A percentile compares a stretch with the other conserved stretches of the same genome.
These are phyloP conservation scores for Habrosyne pyritoides DNA, from an alignment of 2,888 invertebrate genomes.

Conservation along the genomic window DNA sequence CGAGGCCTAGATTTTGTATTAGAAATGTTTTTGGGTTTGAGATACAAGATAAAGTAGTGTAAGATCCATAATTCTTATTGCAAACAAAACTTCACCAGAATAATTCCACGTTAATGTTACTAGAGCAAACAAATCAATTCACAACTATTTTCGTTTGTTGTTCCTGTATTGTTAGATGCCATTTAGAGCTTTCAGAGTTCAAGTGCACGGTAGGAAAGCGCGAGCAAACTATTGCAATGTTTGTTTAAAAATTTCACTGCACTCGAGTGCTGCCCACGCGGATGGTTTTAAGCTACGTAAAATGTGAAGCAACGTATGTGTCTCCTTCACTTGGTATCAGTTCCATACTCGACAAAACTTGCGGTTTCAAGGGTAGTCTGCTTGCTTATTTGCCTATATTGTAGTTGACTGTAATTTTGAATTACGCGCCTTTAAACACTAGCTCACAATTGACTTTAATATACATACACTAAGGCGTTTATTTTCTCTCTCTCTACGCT, in stretches of 20 bases:
- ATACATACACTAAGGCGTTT: no score
- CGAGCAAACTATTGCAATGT: slow-evolving; percentile 32
- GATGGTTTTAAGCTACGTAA: no score
- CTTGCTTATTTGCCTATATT: no score
- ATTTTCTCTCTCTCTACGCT: no score
- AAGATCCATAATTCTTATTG: no score
- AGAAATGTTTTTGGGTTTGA: no score
- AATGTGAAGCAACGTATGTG: slow-evolving; percentile 6
- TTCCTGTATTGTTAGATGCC: not conserved
- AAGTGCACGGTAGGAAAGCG: slow-evolving; percentile 17
- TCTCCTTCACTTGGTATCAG: not conserved
- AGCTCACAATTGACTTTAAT: no score
- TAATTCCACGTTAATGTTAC: not conserved
- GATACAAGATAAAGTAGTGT: no score
- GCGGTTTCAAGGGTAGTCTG: no score
- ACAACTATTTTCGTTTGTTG: not conserved
- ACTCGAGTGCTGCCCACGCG: slow-evolving; percentile 60
- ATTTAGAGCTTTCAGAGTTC: slow-evolving; percentile 5
- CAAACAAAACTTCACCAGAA: not conserved
- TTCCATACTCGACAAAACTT: no score
- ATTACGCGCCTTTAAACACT: no score
- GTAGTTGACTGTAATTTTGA: no score
- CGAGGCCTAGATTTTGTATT: not conserved
- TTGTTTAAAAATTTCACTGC: slow-evolving; percentile 71
- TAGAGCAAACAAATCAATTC: not conserved